A percentile compares a stretch with the other conserved stretches of the same genome.
These are phyloP conservation scores for Eucriotettix oculatus DNA, from an alignment of 2,888 invertebrate genomes.

Conservation along the genomic window DNA sequence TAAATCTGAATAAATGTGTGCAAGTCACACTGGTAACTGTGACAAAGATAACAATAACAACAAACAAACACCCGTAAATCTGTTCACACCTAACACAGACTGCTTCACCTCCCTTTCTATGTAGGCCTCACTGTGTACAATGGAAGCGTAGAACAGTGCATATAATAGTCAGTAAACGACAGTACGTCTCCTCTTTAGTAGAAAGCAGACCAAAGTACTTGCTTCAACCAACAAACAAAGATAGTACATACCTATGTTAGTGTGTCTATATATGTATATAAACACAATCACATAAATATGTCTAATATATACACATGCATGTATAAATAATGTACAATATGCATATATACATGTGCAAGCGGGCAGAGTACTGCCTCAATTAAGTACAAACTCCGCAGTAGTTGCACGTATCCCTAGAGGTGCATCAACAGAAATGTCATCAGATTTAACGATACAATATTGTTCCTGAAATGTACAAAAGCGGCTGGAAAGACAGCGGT, in stretches of 20 bases:
- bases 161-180: background rate
- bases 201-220: background rate
- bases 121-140: slow-evolving; percentile 7
- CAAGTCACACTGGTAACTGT: slow-evolving; percentile 2
- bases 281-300: no score
- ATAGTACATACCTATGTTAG: background rate
- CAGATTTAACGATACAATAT: background rate
- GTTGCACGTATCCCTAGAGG: slow-evolving; percentile 3
- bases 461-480: no score
- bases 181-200: no score
- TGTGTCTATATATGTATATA: background rate
- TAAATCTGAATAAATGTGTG: slow-evolving; percentile 4
- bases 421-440: slow-evolving; percentile 14
- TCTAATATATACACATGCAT: slow-evolving; percentile 1
- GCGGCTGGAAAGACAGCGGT: no score
- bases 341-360: background rate
- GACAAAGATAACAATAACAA: slow-evolving; percentile 7
- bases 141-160: slow-evolving; percentile 14
- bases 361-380: background rate
- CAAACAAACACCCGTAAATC: slow-evolving; percentile 12
- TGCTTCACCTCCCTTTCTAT: background rate
- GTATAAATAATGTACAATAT: slow-evolving; percentile 3
- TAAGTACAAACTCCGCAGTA: slow-evolving; percentile 1
- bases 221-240: background rate
- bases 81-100: slow-evolving; percentile 7